Evolutionary conservation across 2,797 vertebrate genomes (phyloP).

Genomic region (Paedocypris micromegethes): DNA sequence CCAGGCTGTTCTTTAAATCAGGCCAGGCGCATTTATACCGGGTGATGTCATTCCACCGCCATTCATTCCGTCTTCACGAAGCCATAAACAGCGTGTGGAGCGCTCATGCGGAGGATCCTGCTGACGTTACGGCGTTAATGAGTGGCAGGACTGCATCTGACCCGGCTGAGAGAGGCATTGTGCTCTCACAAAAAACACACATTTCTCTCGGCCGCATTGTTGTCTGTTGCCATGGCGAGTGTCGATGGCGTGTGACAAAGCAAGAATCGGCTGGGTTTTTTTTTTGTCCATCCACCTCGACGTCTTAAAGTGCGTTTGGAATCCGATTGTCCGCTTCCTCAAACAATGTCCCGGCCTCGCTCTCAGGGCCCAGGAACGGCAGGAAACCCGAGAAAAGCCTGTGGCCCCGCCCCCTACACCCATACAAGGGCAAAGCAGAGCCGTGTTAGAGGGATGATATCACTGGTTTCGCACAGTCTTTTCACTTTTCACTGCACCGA

Average conservation of each 20-base stretch:
- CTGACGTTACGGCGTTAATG: not conserved
- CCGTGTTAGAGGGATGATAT: constrained; percentile 72
- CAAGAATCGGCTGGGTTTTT: constrained; percentile 45
- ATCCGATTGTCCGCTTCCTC: constrained; percentile 47
- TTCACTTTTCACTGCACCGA: constrained; percentile 73
- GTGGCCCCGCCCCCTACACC: constrained; percentile 60
- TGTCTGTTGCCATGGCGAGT: constrained; percentile 55
- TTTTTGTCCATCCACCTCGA: constrained; percentile 23
- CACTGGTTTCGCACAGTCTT: constrained; percentile 68
- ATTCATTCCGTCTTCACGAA: constrained; percentile 12
- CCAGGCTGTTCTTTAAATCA: constrained; percentile 15
- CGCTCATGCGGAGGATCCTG: no score
- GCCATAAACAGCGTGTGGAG: no score
- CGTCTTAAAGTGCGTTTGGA: constrained; percentile 27
- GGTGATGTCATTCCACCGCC: constrained; percentile 39
- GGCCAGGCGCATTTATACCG: constrained; percentile 21
- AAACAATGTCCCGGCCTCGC: constrained; percentile 41
- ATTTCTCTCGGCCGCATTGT: constrained; percentile 49
- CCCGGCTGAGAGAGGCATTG: constrained; percentile 43
- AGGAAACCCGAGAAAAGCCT: constrained; percentile 32
- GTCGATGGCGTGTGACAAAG: constrained; percentile 38
- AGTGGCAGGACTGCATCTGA: constrained; percentile 16
- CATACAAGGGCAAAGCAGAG: constrained; percentile 70
- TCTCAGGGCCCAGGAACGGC: constrained; percentile 20
- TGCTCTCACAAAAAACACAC: constrained; percentile 48